A percentile compares a stretch with the other conserved stretches of the same genome.
phyloP scores from a whole-genome alignment of 2,797 vertebrate genomes.

The Gymnopithys bicolor region DNA sequence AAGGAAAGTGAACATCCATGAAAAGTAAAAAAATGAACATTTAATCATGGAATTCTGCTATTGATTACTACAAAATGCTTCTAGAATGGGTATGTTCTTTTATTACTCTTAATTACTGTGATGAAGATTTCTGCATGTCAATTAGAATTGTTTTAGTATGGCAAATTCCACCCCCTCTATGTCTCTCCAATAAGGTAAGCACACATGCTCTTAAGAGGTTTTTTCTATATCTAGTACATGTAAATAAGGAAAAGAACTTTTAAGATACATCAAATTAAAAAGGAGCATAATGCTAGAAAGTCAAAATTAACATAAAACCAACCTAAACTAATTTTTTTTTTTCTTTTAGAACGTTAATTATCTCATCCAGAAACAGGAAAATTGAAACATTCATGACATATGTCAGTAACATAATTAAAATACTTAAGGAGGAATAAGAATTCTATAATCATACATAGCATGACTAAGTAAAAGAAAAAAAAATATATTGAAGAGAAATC shows the following conservation, averaged over 20 bases:
- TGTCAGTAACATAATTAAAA: background rate
- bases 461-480: background rate
- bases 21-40: constrained; percentile 11
- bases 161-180: background rate
- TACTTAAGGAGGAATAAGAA: background rate
- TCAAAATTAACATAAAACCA: background rate
- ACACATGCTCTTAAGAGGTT: background rate
- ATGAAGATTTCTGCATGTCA: background rate
- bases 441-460: background rate
- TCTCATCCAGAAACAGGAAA: background rate
- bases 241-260: background rate
- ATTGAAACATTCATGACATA: background rate
- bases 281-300: background rate
- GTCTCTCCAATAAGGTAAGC: background rate
- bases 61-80: background rate
- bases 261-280: background rate
- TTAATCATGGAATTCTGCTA: background rate
- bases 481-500: background rate
- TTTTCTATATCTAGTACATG: background rate
- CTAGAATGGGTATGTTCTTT: background rate
- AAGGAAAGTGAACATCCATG: background rate
- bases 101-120: background rate
- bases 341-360: background rate
- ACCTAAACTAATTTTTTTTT: background rate
- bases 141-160: background rate